Conservation (phyloP, 2,113 vertebrate genomes). For the Andinoacara biseriatus region DNA sequence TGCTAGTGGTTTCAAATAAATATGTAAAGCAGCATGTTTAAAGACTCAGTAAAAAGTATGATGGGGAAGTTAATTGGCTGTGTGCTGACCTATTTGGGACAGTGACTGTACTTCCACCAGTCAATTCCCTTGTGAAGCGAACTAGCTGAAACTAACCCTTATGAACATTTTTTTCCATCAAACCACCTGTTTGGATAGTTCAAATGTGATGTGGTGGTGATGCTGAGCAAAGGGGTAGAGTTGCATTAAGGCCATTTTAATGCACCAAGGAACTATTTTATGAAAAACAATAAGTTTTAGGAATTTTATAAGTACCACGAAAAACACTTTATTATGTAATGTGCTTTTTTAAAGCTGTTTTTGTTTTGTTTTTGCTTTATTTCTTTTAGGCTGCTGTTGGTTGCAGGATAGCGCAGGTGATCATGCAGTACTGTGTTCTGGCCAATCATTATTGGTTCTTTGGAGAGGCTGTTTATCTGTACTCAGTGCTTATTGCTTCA, state of each 20-base stretch:
- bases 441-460: slow-evolving; percentile 90
- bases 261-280: neutral
- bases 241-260: no score
- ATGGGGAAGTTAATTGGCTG: no score
- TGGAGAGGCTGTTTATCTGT: slow-evolving; percentile 85
- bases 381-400: slow-evolving; percentile 79
- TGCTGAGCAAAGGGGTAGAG: no score
- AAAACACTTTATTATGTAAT: neutral
- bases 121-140: no score
- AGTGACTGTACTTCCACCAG: no score
- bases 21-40: neutral
- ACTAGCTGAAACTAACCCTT: no score
- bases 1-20: neutral
- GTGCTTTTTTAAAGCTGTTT: neutral
- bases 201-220: neutral
- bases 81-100: no score
- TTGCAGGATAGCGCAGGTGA: slow-evolving; percentile 82
- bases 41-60: neutral
- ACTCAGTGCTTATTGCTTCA: slow-evolving; percentile 84
- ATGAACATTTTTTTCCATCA: no score
- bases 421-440: slow-evolving; percentile 88
- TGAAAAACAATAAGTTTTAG: neutral
- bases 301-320: neutral
- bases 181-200: no score
- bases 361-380: neutral